phyloP scores from a whole-genome alignment of 2,113 vertebrate genomes.

The Sceloporus tristichus region DNA sequence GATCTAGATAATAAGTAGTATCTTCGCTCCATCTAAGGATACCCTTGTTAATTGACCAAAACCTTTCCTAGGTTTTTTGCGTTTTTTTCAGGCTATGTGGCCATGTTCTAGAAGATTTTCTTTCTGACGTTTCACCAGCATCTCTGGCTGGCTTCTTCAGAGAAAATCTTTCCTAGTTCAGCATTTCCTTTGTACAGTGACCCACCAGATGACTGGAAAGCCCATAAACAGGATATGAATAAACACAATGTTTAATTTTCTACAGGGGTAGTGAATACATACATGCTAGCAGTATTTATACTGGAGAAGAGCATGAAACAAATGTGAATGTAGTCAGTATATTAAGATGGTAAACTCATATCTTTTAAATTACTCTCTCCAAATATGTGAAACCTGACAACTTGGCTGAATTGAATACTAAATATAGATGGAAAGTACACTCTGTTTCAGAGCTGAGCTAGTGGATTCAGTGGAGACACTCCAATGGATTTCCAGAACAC shows the following conservation, averaged over 20 bases:
- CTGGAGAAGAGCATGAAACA: background rate
- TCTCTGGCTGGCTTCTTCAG: too few species aligned
- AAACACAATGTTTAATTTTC: background rate
- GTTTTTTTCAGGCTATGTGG: too few species aligned
- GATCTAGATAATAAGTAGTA: too few species aligned
- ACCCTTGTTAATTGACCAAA: too few species aligned
- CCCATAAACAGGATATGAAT: background rate
- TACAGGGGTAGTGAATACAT: background rate
- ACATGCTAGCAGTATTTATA: background rate
- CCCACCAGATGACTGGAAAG: background rate
- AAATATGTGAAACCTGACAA: slow-evolving; percentile 39
- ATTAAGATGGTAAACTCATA: background rate
- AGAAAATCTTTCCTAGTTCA: background rate
- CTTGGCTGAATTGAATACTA: slow-evolving; percentile 68
- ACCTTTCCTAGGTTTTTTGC: background rate
- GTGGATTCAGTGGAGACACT: slow-evolving; percentile 18
- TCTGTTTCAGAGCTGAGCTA: slow-evolving; percentile 59
- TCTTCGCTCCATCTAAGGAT: too few species aligned
- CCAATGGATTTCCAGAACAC: slow-evolving; percentile 41
- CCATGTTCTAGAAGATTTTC: too few species aligned
- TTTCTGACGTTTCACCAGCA: too few species aligned
- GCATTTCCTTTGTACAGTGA: too few species aligned
- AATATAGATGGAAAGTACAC: slow-evolving; percentile 69
- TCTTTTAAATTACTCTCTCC: background rate
- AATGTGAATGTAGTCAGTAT: background rate